Evolutionary conservation across 2,888 invertebrate species (phyloP), one percentile per base, ranked within the genome.

Genomic region (Volucella bombylans): DNA sequence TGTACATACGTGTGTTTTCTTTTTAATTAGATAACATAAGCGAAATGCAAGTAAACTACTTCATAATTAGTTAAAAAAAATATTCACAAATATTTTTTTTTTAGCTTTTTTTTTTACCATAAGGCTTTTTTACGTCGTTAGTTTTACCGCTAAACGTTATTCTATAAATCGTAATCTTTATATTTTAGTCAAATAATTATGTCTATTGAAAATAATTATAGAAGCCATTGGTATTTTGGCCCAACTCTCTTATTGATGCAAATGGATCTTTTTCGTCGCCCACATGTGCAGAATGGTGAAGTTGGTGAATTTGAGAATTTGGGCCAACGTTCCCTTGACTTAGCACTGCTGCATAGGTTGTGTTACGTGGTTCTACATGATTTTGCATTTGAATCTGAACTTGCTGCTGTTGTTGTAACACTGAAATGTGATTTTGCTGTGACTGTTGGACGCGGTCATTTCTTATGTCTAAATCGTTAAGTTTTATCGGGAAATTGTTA

Each of bases 131-230:
- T 23, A 23, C 82, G 73, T 85, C 73, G 45, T 72, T 65, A 50
- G 52, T 79, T 72, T 67, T 69, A 65, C 74, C 57, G 74, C 83
- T 83, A 80, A 61, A 31, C 52, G 31, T 82, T 55, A 65, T 43
- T 69, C 80, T 83, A 80, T 47, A 71, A 64, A 59, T 73, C 39
- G 64, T 82, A 72, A 71, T 62, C 57, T 73, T 74, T 71, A 65
- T 65, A 87, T 86, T 80, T 82, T 68, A 78, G 15, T 72, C 68
- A 72, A 39, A 23, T 23, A 79, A 57, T 71, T 80, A 80, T 76
- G 71, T 78, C 90, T 89, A 93, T 88, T 93, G 93, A 91, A 94
- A 94, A 91, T 93, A 93, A 89, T 93, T 93, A 89, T 93, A 93
- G 87, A 93, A 92, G 86, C 93, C 93, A 86, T 92, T 90, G 86